These are phyloP conservation scores for Parasteatoda tepidariorum DNA, from an alignment of 1,140 invertebrate species.

Conservation along the genomic window DNA sequence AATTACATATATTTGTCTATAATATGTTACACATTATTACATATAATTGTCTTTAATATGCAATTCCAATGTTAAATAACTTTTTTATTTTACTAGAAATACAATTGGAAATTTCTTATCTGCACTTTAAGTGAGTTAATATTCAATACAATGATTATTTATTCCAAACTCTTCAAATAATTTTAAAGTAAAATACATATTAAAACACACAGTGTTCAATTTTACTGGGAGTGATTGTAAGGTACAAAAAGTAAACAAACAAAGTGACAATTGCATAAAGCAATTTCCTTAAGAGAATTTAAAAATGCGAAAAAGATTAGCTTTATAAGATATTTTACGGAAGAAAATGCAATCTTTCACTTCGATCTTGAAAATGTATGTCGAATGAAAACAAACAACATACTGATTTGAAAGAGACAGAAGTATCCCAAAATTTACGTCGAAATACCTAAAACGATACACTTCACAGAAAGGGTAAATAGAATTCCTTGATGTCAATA, in stretches of 20 bases:
- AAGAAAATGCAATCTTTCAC: neutral
- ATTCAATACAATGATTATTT: no score
- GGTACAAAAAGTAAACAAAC: no score
- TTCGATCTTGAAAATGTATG: neutral
- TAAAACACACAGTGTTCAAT: no score
- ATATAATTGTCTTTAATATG: neutral
- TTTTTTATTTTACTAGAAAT: neutral
- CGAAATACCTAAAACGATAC: neutral
- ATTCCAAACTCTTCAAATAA: no score
- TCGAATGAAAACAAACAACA: neutral
- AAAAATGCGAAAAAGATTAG: neutral
- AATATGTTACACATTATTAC: neutral
- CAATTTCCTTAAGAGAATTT: neutral
- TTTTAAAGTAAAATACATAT: no score
- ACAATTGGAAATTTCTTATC: no score
- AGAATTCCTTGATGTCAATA: neutral
- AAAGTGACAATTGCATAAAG: neutral
- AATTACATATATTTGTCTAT: neutral
- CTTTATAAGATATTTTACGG: neutral
- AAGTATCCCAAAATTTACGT: neutral
- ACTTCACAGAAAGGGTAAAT: neutral
- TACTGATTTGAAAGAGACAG: neutral
- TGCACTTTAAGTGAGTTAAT: no score
- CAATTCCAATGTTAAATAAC: neutral
- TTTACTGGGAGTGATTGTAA: no score